These are phyloP conservation scores for Tetheella fluctuosa DNA, from an alignment of 2,888 invertebrate genomes.

Conservation along the genomic window DNA sequence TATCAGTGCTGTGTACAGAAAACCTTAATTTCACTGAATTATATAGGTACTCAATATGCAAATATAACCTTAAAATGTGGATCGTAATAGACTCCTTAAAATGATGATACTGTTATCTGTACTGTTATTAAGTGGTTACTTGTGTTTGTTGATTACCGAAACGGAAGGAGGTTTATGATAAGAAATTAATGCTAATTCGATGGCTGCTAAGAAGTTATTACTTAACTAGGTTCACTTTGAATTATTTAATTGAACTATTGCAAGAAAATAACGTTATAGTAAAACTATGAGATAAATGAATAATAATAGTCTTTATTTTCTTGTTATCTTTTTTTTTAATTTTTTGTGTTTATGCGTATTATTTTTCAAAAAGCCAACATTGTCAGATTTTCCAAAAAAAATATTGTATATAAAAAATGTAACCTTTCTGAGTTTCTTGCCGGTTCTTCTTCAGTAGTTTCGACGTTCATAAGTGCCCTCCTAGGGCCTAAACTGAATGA, in stretches of 20 bases:
- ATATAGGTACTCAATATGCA: neutral
- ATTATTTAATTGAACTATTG: neutral
- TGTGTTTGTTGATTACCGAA: slow-evolving; percentile 7
- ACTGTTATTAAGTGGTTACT: slow-evolving; percentile 13
- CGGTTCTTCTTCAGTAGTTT: too few species aligned
- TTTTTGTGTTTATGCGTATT: too few species aligned
- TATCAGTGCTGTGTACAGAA: too few species aligned
- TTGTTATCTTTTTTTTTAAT: too few species aligned
- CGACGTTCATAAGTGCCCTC: too few species aligned
- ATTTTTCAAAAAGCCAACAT: too few species aligned
- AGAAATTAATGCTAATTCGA: slow-evolving; percentile 10
- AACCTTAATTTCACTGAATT: neutral
- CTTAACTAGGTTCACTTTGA: neutral
- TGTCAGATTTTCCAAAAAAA: too few species aligned
- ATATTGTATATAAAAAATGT: too few species aligned
- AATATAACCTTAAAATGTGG: neutral
- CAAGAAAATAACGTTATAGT: neutral
- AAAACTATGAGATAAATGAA: neutral
- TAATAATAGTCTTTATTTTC: neutral
- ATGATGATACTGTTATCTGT: slow-evolving; percentile 1
- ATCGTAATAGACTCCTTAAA: neutral
- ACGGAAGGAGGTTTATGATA: slow-evolving; percentile 14
- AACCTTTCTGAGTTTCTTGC: too few species aligned
- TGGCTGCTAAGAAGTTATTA: neutral
- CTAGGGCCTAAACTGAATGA: too few species aligned